Percentiles rank a stretch among this genome's conserved stretches.
Evolutionary conservation across 1,140 invertebrate species (phyloP).

Genomic region (Tyrophagus putrescentiae): DNA sequence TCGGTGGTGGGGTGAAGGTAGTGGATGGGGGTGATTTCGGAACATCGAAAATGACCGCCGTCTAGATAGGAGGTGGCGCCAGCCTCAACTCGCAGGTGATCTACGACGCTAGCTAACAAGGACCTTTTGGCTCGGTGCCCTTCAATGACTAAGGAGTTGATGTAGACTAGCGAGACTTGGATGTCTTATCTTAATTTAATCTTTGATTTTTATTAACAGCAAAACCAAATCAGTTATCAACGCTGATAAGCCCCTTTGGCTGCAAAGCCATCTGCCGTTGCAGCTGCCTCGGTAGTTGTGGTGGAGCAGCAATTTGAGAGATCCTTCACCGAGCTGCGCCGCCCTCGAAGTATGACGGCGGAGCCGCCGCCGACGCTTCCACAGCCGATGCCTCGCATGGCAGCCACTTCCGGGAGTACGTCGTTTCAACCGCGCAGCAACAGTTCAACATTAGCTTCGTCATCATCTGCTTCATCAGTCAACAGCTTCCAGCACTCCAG

Average conservation of each 20-base stretch:
- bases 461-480: background rate
- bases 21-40: too few species aligned
- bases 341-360: background rate
- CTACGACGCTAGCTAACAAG: slow-evolving; percentile 11
- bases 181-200: background rate
- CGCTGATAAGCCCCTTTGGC: background rate
- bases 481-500: too few species aligned
- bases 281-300: background rate
- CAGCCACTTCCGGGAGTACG: background rate
- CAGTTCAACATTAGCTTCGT: background rate
- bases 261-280: background rate
- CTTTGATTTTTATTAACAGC: background rate
- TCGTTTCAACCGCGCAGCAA: too few species aligned
- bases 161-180: background rate
- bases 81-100: slow-evolving; percentile 19
- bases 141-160: slow-evolving; percentile 15
- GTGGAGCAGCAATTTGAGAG: background rate
- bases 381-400: background rate
- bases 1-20: too few species aligned
- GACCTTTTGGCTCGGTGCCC: slow-evolving; percentile 23
- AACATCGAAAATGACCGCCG: slow-evolving; percentile 11
- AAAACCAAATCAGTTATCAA: background rate
- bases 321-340: background rate
- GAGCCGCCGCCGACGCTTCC: background rate
- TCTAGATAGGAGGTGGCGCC: slow-evolving; percentile 22